Conservation (phyloP, 2,888 invertebrate genomes). For the Chydorus sphaericus region DNA sequence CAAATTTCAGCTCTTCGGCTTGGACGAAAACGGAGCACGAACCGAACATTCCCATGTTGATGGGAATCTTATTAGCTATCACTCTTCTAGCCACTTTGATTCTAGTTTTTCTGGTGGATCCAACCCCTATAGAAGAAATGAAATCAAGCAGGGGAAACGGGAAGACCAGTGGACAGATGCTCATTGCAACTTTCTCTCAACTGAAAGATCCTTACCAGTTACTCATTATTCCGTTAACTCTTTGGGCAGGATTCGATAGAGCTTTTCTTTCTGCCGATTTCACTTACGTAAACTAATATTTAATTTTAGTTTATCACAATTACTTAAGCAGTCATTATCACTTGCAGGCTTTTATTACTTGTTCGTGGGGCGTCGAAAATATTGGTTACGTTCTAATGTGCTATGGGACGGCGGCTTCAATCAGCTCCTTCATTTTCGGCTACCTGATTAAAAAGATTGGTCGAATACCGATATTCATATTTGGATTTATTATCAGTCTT, state of each 20-base stretch:
- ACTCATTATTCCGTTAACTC: conserved; percentile 80
- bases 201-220: conserved; percentile 81
- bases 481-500: conserved; percentile 59
- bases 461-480: conserved; percentile 53
- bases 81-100: conserved; percentile 71
- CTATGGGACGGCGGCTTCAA: conserved; percentile 84
- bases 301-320: background rate
- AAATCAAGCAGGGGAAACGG: conserved; percentile 55
- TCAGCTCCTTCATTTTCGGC: conserved; percentile 80
- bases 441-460: conserved; percentile 85
- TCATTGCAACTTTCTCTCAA: conserved; percentile 79
- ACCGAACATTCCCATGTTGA: too few relatives aligned
- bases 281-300: conserved; percentile 30
- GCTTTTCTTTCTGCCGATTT: conserved; percentile 75
- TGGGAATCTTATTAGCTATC: conserved; percentile 74
- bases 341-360: conserved; percentile 64
- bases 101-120: conserved; percentile 73
- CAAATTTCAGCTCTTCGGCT: too few relatives aligned
- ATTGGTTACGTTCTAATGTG: conserved; percentile 97
- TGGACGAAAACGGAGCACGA: too few relatives aligned
- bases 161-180: conserved; percentile 58
- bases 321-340: conserved; percentile 11
- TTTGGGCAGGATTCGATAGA: conserved; percentile 96
- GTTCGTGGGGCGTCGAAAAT: conserved; percentile 75
- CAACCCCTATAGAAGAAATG: conserved; percentile 69